Percentiles rank a stretch among this genome's conserved stretches.
These are phyloP conservation scores for Sphyrna mokarran DNA, from an alignment of 2,113 vertebrate species.

Conservation along the genomic window DNA sequence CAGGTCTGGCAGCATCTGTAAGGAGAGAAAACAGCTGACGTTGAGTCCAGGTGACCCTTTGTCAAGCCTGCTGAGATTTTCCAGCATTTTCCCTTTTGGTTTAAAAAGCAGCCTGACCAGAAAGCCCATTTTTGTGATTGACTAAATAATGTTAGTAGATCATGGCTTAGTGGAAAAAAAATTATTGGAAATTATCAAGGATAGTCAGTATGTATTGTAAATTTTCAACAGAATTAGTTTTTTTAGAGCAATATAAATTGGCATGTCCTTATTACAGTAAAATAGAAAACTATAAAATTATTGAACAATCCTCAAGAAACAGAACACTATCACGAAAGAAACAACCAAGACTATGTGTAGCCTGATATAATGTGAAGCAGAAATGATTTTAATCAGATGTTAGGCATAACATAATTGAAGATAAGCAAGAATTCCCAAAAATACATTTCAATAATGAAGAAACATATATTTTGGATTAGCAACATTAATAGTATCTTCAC, in stretches of 20 bases:
- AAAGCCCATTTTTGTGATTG: neutral
- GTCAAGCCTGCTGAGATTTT: too few relatives aligned
- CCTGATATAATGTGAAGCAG: neutral
- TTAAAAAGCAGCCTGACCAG: neutral
- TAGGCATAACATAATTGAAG: neutral
- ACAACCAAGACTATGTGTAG: neutral
- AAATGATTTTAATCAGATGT: neutral
- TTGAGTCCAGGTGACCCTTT: too few relatives aligned
- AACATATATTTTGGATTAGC: neutral
- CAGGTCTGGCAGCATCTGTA: too few relatives aligned
- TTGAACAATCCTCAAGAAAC: neutral
- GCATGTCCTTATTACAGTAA: neutral
- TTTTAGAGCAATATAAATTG: neutral
- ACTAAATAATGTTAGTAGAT: neutral
- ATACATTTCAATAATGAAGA: neutral
- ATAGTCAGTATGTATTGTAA: neutral
- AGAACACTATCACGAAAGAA: neutral
- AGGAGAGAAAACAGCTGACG: too few relatives aligned
- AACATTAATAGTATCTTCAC: neutral
- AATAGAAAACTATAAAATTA: neutral
- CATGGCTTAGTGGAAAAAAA: neutral
- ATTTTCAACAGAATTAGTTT: neutral
- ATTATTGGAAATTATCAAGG: neutral
- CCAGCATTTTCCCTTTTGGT: too few relatives aligned
- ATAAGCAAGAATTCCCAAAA: neutral